Percentiles rank a stretch among this genome's conserved stretches.
Conservation (phyloP, 2,797 vertebrate genomes). For the Malacoctenus gilli region DNA sequence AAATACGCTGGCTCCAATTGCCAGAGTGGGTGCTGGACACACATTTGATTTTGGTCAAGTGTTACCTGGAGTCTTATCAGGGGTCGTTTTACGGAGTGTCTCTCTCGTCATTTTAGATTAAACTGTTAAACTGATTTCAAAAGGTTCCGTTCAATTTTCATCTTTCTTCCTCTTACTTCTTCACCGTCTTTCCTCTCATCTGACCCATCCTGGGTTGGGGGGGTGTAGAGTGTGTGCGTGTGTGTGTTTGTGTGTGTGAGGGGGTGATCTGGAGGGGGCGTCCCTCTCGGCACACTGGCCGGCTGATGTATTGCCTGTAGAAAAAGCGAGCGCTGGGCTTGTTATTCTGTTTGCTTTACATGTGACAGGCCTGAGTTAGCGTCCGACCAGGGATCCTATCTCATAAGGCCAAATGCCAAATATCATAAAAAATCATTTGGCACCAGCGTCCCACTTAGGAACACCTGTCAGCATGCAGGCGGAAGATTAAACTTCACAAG, state of each 20-base stretch:
- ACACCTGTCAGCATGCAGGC: slow-evolving; percentile 89
- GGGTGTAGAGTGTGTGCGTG: too few species aligned
- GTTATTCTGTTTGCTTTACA: slow-evolving; percentile 84
- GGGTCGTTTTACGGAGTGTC: too few species aligned
- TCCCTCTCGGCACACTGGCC: slow-evolving; percentile 20
- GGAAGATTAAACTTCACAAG: slow-evolving; percentile 91
- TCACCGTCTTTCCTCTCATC: slow-evolving; percentile 35
- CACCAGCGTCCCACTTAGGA: slow-evolving; percentile 90
- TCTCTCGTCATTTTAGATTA: too few species aligned
- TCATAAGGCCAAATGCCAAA: slow-evolving; percentile 96
- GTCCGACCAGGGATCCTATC: slow-evolving; percentile 93
- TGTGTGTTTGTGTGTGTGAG: too few species aligned
- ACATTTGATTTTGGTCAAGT: too few species aligned
- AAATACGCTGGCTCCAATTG: too few species aligned
- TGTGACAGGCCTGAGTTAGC: slow-evolving; percentile 93
- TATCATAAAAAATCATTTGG: slow-evolving; percentile 98
- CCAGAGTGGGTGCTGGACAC: too few species aligned
- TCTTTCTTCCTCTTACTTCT: slow-evolving; percentile 1
- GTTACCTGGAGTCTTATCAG: too few species aligned
- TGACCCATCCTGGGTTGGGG: slow-evolving; percentile 28
- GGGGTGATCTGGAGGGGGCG: slow-evolving; percentile 25
- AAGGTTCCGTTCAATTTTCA: too few species aligned
- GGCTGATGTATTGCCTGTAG: slow-evolving; percentile 71
- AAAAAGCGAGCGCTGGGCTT: slow-evolving; percentile 64
- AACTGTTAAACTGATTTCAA: too few species aligned